These are phyloP conservation scores for Xylota sylvarum DNA, from an alignment of 2,888 invertebrate species.

Conservation along the genomic window DNA sequence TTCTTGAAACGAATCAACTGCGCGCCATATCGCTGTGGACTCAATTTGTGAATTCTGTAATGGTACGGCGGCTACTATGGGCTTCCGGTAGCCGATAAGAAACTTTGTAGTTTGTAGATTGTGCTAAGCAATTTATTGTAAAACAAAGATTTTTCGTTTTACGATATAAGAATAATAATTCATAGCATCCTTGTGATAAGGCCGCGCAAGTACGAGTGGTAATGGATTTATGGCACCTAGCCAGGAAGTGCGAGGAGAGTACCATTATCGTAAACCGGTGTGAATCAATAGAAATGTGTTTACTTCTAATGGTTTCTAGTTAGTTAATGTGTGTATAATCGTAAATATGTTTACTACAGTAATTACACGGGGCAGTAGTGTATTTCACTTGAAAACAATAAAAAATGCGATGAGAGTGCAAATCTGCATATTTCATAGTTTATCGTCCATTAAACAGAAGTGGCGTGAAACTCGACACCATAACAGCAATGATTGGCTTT, in stretches of 20 bases:
- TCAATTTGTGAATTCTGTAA: background rate
- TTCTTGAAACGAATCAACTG: background rate
- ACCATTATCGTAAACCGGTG: background rate
- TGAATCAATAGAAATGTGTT: slow-evolving; percentile 1
- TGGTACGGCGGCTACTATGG: background rate
- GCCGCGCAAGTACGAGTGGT: background rate
- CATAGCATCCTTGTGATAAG: background rate
- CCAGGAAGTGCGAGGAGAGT: background rate
- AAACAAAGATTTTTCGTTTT: background rate
- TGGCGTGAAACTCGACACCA: too few relatives aligned
- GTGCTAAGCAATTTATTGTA: background rate
- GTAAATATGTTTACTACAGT: too few relatives aligned
- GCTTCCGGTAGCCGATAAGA: background rate
- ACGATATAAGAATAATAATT: background rate
- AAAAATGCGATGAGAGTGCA: too few relatives aligned
- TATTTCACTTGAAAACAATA: too few relatives aligned
- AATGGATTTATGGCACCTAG: background rate
- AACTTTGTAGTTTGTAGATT: background rate
- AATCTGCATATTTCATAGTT: too few relatives aligned
- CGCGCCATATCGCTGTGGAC: background rate
- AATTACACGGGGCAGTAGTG: too few relatives aligned
- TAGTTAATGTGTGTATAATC: too few relatives aligned
- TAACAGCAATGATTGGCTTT: too few relatives aligned
- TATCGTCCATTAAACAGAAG: too few relatives aligned
- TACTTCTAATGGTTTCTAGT: too few relatives aligned